Percentiles rank a stretch among this genome's conserved stretches.
Evolutionary conservation across 1,140 invertebrate genomes (phyloP).

Genomic region (Neotoxoptera formosana): DNA sequence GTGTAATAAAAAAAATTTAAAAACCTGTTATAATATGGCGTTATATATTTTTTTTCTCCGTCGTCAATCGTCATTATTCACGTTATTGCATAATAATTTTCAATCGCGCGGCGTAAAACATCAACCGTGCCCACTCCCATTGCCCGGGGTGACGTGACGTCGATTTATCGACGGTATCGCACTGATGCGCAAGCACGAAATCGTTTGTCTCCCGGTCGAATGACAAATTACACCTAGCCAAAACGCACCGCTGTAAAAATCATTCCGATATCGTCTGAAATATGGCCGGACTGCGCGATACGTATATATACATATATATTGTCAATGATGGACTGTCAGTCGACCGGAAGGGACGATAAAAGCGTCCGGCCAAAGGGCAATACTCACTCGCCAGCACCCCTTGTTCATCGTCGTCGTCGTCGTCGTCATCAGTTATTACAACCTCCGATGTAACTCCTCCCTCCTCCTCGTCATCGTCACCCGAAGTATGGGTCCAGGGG

Average conservation of each 20-base stretch:
- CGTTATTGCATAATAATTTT: slow-evolving; percentile 21
- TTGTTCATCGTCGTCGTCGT: not conserved
- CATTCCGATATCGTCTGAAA: slow-evolving; percentile 25
- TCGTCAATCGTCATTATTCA: not conserved
- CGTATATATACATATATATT: not conserved
- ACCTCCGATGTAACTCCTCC: not conserved
- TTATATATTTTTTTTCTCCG: not conserved
- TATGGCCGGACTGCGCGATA: not conserved
- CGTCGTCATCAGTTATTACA: not conserved
- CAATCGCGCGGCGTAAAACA: not conserved
- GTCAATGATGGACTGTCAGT: slow-evolving; percentile 27
- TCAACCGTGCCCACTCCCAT: not conserved
- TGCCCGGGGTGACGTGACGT: not conserved
- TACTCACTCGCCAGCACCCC: not conserved
- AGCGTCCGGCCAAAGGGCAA: slow-evolving; percentile 27
- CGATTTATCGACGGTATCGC: slow-evolving; percentile 21
- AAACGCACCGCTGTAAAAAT: slow-evolving; percentile 15
- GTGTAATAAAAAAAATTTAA: not conserved
- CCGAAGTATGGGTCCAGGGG: not conserved
- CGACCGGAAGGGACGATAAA: slow-evolving; percentile 49
- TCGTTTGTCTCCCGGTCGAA: not conserved
- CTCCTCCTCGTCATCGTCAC: not conserved
- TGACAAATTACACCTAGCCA: slow-evolving; percentile 4
- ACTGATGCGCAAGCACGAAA: not conserved
- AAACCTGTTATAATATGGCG: not conserved